A percentile compares a stretch with the other conserved stretches of the same genome.
These are phyloP conservation scores for Brachyhypopomus gauderio DNA, from an alignment of 2,113 vertebrate species.

Conservation along the genomic window DNA sequence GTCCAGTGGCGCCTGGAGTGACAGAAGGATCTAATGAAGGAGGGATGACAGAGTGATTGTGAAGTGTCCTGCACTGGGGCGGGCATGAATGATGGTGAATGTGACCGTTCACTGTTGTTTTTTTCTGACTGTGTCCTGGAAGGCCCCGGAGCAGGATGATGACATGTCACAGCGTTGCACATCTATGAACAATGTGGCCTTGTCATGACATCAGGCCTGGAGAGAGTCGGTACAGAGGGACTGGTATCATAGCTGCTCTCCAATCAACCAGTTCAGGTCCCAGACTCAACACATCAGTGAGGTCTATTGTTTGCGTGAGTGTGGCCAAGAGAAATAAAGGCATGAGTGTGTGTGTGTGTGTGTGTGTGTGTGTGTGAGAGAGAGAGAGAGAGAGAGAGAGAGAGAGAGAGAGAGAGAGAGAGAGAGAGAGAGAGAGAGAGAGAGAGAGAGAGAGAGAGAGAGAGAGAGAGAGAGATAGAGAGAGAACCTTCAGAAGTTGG, in stretches of 20 bases:
- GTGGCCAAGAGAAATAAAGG: slow-evolving; percentile 35
- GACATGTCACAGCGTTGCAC: slow-evolving; percentile 4
- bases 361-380: no score
- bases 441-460: no score
- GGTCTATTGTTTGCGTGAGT: slow-evolving; percentile 43
- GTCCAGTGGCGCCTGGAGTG: no score
- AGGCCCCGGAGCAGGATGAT: neutral
- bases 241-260: slow-evolving; percentile 11
- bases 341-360: neutral
- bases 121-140: neutral
- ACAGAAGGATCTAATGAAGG: no score
- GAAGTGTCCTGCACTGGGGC: no score
- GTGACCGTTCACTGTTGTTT: neutral
- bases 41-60: no score
- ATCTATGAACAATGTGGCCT: slow-evolving; percentile 26
- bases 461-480: no score
- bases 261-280: slow-evolving; percentile 30
- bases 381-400: no score
- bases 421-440: no score
- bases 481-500: slow-evolving; percentile 11
- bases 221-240: slow-evolving; percentile 6
- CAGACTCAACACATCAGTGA: slow-evolving; percentile 27
- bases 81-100: no score
- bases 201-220: slow-evolving; percentile 2
- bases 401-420: no score